Evolutionary conservation across 2,113 vertebrate species (phyloP).

Genomic region (Petrocephalus zakoni): DNA sequence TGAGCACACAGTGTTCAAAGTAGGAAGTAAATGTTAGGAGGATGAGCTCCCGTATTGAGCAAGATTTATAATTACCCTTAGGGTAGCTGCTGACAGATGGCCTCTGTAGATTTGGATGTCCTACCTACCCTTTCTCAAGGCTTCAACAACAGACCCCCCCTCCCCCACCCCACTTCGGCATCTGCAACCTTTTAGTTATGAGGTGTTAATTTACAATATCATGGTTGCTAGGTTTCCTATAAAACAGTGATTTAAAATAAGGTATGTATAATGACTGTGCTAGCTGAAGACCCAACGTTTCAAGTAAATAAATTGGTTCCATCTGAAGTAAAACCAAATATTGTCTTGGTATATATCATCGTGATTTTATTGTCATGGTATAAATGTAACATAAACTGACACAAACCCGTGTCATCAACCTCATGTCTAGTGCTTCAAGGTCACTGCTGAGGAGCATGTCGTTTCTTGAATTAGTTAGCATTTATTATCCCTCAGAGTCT

Average conservation of each 20-base stretch:
- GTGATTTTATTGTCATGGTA: background rate
- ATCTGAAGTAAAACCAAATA: background rate
- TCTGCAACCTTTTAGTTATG: background rate
- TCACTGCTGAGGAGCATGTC: background rate
- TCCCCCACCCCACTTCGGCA: background rate
- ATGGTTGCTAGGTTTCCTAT: background rate
- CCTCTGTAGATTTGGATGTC: background rate
- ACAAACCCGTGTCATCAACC: background rate
- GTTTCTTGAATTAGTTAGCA: background rate
- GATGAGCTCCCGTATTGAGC: background rate
- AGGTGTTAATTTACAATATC: background rate
- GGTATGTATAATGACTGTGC: background rate
- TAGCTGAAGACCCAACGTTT: background rate
- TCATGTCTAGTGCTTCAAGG: background rate
- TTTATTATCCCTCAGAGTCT: background rate
- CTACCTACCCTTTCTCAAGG: background rate
- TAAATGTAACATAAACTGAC: background rate
- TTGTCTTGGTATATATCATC: background rate
- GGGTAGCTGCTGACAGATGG: background rate
- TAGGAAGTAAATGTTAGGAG: background rate
- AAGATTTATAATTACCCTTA: background rate
- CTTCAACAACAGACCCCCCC: background rate
- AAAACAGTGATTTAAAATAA: slow-evolving; percentile 2
- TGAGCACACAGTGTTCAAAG: background rate
- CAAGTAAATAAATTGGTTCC: background rate